phyloP scores from a whole-genome alignment of 2,797 vertebrate genomes.

The Chaunax sp. region DNA sequence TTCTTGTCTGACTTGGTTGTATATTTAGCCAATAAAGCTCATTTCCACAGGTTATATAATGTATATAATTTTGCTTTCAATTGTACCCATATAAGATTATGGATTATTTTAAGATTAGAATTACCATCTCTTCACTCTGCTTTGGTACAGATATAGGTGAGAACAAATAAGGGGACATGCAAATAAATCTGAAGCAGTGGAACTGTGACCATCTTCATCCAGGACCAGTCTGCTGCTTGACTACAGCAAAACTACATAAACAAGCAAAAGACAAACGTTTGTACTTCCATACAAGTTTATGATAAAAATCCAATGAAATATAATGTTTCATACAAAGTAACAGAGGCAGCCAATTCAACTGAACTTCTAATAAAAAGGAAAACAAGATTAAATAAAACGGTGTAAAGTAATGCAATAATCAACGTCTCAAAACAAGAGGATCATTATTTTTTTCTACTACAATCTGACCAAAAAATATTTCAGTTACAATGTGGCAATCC shows the following conservation, averaged over 20 bases:
- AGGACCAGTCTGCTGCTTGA: slow-evolving; percentile 2
- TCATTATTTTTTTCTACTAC: slow-evolving; percentile 65
- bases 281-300: slow-evolving; percentile 83
- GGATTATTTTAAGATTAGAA: no score
- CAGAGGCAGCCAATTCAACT: slow-evolving; percentile 73
- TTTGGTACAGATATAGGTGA: slow-evolving; percentile 7
- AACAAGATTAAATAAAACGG: slow-evolving; percentile 78
- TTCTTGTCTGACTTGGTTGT: no score
- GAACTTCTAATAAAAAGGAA: slow-evolving; percentile 70
- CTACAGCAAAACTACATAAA: slow-evolving; percentile 12
- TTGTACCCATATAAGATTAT: no score
- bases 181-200: not conserved
- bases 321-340: slow-evolving; percentile 81
- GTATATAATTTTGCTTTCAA: no score
- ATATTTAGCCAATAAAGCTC: no score
- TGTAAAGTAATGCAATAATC: slow-evolving; percentile 70
- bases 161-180: no score
- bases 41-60: no score
- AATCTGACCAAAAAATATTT: slow-evolving; percentile 73
- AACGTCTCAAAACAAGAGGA: slow-evolving; percentile 68
- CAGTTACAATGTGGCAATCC: slow-evolving; percentile 75
- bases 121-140: no score
- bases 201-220: not conserved
- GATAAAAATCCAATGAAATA: slow-evolving; percentile 83
- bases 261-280: slow-evolving; percentile 38